Percentiles rank a stretch among this genome's conserved stretches.
phyloP scores from a whole-genome alignment of 2,113 vertebrate genomes.

The Salvelinus namaycush region DNA sequence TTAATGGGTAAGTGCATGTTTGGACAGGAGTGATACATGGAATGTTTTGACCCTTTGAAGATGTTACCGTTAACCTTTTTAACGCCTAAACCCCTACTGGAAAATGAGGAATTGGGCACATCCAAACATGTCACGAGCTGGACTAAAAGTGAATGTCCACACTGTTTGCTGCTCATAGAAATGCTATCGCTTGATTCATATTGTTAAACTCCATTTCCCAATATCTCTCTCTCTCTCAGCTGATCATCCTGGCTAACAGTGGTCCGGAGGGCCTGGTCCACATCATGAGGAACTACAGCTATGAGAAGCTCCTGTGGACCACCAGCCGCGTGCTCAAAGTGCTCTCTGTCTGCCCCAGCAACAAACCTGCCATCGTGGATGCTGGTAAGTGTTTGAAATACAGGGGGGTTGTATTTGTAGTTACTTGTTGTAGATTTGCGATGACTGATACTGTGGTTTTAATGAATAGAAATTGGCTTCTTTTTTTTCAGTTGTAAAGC shows the following conservation, averaged over 20 bases:
- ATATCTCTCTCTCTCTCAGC: slow-evolving; percentile 64
- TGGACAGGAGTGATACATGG: slow-evolving; percentile 48
- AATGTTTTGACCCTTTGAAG: neutral
- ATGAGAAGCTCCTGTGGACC: slow-evolving; percentile 97
- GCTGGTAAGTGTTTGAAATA: slow-evolving; percentile 80
- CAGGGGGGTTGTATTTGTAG: neutral
- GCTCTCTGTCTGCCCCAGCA: slow-evolving; percentile 95
- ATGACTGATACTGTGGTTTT: too few relatives aligned
- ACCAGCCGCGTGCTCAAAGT: slow-evolving; percentile 96
- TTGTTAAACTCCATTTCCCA: too few relatives aligned
- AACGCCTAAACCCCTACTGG: too few relatives aligned
- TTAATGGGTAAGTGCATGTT: neutral
- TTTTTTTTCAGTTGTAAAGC: too few relatives aligned
- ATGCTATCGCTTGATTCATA: too few relatives aligned
- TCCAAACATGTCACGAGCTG: too few relatives aligned
- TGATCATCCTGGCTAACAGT: slow-evolving; percentile 93
- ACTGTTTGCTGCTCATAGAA: too few relatives aligned
- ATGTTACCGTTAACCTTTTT: too few relatives aligned
- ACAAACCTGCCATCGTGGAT: slow-evolving; percentile 94
- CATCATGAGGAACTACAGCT: slow-evolving; percentile 93
- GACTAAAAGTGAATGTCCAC: too few relatives aligned
- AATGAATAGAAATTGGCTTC: too few relatives aligned
- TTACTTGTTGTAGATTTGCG: neutral
- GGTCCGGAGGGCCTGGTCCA: slow-evolving; percentile 92
- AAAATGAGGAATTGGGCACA: too few relatives aligned